Conservation (phyloP, 2,888 invertebrate species). For the Callosobruchus maculatus region DNA sequence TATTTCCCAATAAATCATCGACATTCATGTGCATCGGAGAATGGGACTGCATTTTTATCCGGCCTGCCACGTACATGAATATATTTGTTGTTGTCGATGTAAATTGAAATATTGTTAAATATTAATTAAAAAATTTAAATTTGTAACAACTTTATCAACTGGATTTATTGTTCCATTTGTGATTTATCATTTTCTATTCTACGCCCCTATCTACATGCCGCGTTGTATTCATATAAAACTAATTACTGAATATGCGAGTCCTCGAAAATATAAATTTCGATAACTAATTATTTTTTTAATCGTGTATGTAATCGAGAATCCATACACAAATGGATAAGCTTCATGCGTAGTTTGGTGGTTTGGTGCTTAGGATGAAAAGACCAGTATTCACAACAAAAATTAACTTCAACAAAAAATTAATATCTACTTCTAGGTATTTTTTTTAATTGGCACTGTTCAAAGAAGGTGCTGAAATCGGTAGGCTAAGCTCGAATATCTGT, state of each 20-base stretch:
- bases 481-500: no score
- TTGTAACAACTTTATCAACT: constrained; percentile 18
- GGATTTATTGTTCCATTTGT: constrained; percentile 13
- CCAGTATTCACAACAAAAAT: no score
- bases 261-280: background rate
- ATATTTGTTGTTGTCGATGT: constrained; percentile 9
- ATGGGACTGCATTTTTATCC: background rate
- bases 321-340: background rate
- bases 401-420: no score
- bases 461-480: no score
- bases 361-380: no score
- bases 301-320: background rate
- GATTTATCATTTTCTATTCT: background rate
- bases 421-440: no score
- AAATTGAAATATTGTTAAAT: constrained; percentile 21
- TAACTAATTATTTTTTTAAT: background rate
- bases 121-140: constrained; percentile 24
- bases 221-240: background rate
- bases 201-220: background rate
- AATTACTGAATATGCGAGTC: background rate
- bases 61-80: background rate
- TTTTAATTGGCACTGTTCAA: no score
- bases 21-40: background rate
- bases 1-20: background rate
- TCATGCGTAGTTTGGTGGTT: no score